These are phyloP conservation scores for Monodelphis domestica DNA, from an alignment of 2,797 vertebrate species.

Conservation along the genomic window DNA sequence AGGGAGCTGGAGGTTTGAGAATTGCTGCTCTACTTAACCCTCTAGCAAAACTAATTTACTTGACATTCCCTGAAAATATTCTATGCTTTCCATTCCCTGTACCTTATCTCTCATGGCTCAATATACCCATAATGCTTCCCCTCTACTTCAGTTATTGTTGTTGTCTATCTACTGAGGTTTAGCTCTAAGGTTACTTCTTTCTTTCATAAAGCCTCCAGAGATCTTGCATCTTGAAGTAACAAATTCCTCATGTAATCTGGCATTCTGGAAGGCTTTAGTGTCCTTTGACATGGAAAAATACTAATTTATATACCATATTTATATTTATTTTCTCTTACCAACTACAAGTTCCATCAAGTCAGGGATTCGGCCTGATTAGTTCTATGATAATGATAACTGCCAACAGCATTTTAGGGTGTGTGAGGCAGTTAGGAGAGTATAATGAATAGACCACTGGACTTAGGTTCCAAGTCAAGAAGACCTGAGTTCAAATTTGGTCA, in stretches of 20 bases:
- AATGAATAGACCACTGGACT: not conserved
- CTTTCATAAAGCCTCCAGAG: not conserved
- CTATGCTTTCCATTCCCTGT: not conserved
- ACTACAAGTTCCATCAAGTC: not conserved
- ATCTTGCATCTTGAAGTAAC: not conserved
- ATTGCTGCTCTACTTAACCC: not conserved
- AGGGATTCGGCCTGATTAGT: not conserved
- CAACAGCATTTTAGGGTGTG: not conserved
- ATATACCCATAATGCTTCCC: not conserved
- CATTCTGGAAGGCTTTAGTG: not conserved
- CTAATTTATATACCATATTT: not conserved
- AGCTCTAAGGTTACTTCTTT: not conserved
- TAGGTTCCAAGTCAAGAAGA: not conserved
- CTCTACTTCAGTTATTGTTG: not conserved
- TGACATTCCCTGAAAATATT: not conserved
- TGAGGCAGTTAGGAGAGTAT: not conserved
- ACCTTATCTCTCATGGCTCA: not conserved
- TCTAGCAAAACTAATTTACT: not conserved
- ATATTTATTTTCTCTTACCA: not conserved
- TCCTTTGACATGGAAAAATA: not conserved
- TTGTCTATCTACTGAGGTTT: not conserved
- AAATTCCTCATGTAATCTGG: not conserved
- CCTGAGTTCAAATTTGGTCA: not conserved
- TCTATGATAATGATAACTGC: not conserved
- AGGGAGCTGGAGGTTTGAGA: no score